Percentiles rank a stretch among this genome's conserved stretches.
Evolutionary conservation across 2,888 invertebrate species (phyloP).

Genomic region (Meghimatium bilineatum): DNA sequence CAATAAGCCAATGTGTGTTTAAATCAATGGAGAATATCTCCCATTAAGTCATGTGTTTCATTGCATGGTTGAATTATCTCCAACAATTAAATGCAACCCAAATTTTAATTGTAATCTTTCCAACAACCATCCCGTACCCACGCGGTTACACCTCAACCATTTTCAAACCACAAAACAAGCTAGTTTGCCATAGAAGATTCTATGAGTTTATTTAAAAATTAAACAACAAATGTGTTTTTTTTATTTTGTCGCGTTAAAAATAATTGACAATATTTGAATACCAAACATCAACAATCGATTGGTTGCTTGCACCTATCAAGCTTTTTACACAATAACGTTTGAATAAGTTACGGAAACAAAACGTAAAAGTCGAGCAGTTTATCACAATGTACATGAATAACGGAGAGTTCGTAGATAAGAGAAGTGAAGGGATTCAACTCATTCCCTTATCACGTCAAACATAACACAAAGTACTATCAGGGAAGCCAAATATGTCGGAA

Average conservation of each 20-base stretch:
- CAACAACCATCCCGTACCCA: no score
- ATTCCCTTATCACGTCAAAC: no score
- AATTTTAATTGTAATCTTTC: no score
- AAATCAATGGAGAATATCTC: neutral
- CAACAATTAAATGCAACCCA: neutral
- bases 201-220: neutral
- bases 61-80: neutral
- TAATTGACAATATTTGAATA: neutral
- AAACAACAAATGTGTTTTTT: neutral
- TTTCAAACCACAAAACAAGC: neutral
- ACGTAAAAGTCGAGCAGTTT: no score
- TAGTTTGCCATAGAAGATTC: neutral
- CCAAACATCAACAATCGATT: neutral
- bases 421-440: no score
- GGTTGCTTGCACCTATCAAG: neutral
- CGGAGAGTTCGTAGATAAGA: no score
- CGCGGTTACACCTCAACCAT: no score
- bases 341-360: no score
- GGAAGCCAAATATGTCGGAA: no score
- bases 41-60: neutral
- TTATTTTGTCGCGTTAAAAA: neutral
- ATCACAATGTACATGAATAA: no score
- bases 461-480: no score
- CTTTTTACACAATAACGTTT: no score
- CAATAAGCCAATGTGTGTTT: slow-evolving; percentile 2